Percentiles rank a stretch among this genome's conserved stretches.
Conservation (phyloP, 2,113 vertebrate species). For the Ictidomys tridecemlineatus region DNA sequence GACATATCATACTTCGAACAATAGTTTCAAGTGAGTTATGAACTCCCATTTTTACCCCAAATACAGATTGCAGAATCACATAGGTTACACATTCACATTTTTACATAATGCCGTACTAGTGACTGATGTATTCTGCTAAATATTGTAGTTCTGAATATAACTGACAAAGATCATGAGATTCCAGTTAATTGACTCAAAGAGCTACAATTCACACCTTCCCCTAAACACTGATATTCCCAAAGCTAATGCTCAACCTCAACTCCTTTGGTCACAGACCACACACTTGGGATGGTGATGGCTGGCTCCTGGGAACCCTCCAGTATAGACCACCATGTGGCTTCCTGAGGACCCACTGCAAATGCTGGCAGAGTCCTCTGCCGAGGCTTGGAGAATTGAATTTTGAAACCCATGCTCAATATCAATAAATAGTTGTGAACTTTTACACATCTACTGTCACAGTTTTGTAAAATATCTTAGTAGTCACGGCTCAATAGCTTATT, state of each 20-base stretch:
- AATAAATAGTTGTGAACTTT: background rate
- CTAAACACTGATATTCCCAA: background rate
- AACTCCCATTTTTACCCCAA: too few species aligned
- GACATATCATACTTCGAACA: too few species aligned
- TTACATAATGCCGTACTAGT: too few species aligned
- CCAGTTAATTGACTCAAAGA: background rate
- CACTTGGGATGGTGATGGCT: background rate
- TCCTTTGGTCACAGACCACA: background rate
- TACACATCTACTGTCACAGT: background rate
- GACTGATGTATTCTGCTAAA: too few species aligned
- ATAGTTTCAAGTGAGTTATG: too few species aligned
- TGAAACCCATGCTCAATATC: background rate
- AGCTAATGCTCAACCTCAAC: background rate
- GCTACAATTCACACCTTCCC: background rate
- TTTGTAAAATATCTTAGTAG: background rate
- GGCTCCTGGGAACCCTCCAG: background rate
- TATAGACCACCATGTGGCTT: rapidly evolving
- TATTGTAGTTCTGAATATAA: background rate
- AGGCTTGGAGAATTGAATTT: background rate
- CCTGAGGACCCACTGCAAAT: background rate
- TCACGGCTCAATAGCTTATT: background rate
- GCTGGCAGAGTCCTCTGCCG: background rate
- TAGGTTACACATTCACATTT: too few species aligned
- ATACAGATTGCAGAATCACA: too few species aligned
- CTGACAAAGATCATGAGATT: background rate